A percentile compares a stretch with the other conserved stretches of the same genome.
Evolutionary conservation across 2,888 invertebrate genomes (phyloP).

Genomic region (Myathropa florea): DNA sequence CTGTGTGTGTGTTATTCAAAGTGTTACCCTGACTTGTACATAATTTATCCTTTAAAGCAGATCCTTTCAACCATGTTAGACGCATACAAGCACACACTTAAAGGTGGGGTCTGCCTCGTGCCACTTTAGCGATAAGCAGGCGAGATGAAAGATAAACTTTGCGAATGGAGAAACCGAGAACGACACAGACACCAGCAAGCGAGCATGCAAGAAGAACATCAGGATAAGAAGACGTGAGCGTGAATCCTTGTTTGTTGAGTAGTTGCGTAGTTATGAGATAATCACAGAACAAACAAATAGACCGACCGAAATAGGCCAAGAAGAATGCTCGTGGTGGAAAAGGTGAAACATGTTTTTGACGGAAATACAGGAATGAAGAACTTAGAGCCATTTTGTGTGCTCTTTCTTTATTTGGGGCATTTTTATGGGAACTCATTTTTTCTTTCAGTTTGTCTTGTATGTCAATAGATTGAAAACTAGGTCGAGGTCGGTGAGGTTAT

Average conservation of each 20-base stretch:
- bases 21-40: slow-evolving; percentile 59
- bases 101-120: slow-evolving; percentile 13
- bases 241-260: slow-evolving; percentile 58
- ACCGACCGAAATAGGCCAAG: slow-evolving; percentile 45
- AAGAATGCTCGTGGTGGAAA: background rate
- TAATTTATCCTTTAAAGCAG: slow-evolving; percentile 65
- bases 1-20: slow-evolving; percentile 38
- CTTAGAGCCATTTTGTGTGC: slow-evolving; percentile 13
- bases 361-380: slow-evolving; percentile 44
- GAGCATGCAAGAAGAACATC: slow-evolving; percentile 33
- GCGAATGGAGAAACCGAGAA: slow-evolving; percentile 18
- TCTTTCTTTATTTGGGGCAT: slow-evolving; percentile 21
- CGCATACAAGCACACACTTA: slow-evolving; percentile 3
- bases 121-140: slow-evolving; percentile 28
- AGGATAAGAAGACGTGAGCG: slow-evolving; percentile 53
- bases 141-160: slow-evolving; percentile 42
- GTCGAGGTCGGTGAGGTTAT: background rate
- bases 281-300: slow-evolving; percentile 65
- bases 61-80: slow-evolving; percentile 49
- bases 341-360: slow-evolving; percentile 33
- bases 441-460: background rate
- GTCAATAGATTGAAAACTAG: background rate
- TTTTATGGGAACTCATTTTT: background rate
- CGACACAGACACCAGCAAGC: background rate
- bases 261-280: slow-evolving; percentile 67